phyloP scores from a whole-genome alignment of 92 coral and sea anemone species.

The Pocillopora grandis region DNA sequence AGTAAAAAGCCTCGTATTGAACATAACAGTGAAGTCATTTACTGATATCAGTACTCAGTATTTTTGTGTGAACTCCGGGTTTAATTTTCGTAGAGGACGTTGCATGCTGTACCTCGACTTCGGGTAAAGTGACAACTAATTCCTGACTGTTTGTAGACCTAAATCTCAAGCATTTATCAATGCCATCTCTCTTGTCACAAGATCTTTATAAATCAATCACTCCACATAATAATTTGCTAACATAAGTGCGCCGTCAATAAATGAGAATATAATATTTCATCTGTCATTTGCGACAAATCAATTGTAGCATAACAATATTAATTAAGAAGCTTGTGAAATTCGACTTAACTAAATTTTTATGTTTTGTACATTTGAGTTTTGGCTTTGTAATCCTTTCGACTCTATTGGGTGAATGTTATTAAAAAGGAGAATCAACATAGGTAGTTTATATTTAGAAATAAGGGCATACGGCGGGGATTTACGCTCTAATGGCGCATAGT shows the following conservation, averaged over 20 bases:
- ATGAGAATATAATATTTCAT: not conserved
- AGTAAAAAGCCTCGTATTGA: constrained; percentile 3
- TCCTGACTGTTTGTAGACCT: not conserved
- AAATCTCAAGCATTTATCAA: not conserved
- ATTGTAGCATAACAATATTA: not conserved
- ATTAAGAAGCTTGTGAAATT: constrained; percentile 1
- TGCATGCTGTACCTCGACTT: no score
- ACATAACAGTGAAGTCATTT: no score
- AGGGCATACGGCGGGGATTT: not conserved
- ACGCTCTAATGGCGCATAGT: no score
- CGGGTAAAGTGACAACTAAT: not conserved
- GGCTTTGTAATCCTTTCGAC: not conserved
- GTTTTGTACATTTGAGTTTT: not conserved
- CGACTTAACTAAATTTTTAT: not conserved
- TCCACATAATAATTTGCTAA: no score
- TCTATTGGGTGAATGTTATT: not conserved
- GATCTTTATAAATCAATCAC: not conserved
- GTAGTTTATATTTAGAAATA: not conserved
- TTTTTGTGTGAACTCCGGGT: no score
- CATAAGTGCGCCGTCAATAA: no score
- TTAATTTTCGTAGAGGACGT: no score
- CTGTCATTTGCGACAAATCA: not conserved
- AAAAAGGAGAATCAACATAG: not conserved
- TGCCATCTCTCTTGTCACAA: not conserved
- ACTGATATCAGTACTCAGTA: no score